phyloP scores from a whole-genome alignment of 2,113 vertebrate genomes.

The Numida meleagris region DNA sequence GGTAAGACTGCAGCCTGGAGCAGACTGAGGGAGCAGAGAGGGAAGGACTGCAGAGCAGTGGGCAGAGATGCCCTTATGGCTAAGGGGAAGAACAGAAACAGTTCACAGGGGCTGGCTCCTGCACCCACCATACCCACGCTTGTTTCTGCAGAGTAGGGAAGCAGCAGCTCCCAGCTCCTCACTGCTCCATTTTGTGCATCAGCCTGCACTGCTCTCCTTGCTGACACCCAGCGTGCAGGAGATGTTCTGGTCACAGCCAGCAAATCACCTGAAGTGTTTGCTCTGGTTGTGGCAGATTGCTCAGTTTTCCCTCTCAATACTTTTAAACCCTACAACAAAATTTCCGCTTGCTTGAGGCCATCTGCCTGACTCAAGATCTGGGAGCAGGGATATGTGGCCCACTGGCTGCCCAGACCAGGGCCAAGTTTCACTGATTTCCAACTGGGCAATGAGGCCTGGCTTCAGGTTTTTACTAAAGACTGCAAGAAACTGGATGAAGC shows the following conservation, averaged over 20 bases:
- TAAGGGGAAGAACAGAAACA: neutral
- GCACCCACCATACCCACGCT: neutral
- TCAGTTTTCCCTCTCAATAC: conserved; percentile 25
- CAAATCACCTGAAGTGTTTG: neutral
- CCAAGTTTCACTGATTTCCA: neutral
- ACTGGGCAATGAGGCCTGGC: neutral
- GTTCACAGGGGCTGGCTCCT: neutral
- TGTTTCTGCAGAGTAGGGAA: neutral
- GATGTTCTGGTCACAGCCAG: neutral
- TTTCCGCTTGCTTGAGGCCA: conserved; percentile 24
- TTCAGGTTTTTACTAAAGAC: neutral
- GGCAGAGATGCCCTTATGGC: neutral
- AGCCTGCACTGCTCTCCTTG: neutral
- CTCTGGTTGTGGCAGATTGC: neutral
- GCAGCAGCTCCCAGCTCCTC: neutral
- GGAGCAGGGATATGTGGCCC: neutral
- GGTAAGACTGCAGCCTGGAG: neutral
- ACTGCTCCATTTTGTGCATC: neutral
- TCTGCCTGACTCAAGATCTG: neutral
- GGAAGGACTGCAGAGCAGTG: neutral
- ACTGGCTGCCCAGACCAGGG: neutral
- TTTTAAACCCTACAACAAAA: conserved; percentile 4
- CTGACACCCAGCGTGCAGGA: neutral
- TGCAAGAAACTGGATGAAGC: neutral
- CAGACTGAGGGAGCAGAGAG: neutral